phyloP scores from a whole-genome alignment of 2,113 vertebrate species.

The Rhizomys pruinosus region DNA sequence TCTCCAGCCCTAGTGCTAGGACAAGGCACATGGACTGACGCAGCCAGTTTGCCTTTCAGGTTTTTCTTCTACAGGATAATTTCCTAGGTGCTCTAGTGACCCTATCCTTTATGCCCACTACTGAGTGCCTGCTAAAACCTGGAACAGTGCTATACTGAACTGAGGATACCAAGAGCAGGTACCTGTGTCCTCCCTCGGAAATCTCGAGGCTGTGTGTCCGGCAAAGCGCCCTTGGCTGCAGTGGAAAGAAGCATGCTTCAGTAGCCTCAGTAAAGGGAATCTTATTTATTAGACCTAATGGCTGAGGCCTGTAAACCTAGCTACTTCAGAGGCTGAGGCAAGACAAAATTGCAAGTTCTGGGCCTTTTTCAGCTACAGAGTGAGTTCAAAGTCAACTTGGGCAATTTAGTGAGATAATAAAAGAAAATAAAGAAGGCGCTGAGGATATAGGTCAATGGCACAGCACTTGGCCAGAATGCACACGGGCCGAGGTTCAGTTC shows the following conservation, averaged over 20 bases:
- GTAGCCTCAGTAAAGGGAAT: background rate
- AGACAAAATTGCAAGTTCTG: background rate
- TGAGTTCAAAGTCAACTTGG: background rate
- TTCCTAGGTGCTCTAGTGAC: background rate
- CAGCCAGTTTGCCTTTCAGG: background rate
- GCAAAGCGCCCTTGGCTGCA: background rate
- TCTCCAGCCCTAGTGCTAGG: background rate
- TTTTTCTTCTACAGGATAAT: conserved; percentile 19
- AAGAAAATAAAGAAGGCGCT: background rate
- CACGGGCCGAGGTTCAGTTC: background rate
- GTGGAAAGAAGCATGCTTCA: conserved; percentile 30
- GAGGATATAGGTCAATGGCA: background rate
- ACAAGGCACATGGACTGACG: background rate
- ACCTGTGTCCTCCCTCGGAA: background rate
- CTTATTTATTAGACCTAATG: background rate
- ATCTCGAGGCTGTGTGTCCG: background rate
- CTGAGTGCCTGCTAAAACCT: background rate
- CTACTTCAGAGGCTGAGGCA: background rate
- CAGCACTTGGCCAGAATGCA: background rate
- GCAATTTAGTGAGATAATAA: background rate
- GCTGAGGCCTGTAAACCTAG: background rate
- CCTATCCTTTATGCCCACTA: background rate
- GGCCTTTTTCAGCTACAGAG: background rate
- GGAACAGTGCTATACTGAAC: background rate
- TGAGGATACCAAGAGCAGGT: background rate